A percentile compares a stretch with the other conserved stretches of the same genome.
These are phyloP conservation scores for Caenorhabditis imperialis DNA, from an alignment of 2,888 invertebrate species.

Conservation along the genomic window DNA sequence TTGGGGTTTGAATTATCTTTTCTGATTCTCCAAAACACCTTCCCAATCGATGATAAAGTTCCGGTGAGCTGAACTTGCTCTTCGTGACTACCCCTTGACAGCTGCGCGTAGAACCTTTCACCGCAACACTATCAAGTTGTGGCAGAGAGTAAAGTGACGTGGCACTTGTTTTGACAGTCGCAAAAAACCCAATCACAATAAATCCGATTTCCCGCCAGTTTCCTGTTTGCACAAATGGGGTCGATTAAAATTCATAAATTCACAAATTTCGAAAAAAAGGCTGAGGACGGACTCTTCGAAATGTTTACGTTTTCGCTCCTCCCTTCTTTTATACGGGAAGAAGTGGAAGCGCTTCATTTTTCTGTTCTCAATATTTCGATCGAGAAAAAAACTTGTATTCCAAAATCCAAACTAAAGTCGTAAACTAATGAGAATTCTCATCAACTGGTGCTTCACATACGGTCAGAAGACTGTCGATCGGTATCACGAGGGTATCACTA, in stretches of 20 bases:
- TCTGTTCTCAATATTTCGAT: not conserved
- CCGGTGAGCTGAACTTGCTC: too few relatives aligned
- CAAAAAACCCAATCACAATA: not conserved
- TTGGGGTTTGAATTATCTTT: too few relatives aligned
- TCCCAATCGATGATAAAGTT: too few relatives aligned
- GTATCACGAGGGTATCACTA: conserved; percentile 33
- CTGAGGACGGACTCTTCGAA: conserved; percentile 17
- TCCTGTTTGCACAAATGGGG: conserved; percentile 41
- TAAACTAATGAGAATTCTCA: conserved; percentile 10
- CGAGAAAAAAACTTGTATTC: too few relatives aligned
- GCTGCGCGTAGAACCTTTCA: conserved; percentile 38
- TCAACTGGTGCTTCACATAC: conserved; percentile 21
- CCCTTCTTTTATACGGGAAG: conserved; percentile 35
- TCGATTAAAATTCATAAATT: conserved; percentile 44
- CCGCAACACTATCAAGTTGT: conserved; percentile 36
- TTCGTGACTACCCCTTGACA: conserved; percentile 13
- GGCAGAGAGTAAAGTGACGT: conserved; percentile 29
- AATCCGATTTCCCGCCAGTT: conserved; percentile 14
- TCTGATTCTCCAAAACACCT: too few relatives aligned
- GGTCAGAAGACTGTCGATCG: conserved; percentile 15
- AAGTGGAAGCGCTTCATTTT: not conserved
- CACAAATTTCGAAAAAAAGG: not conserved
- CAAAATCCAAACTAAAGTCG: too few relatives aligned
- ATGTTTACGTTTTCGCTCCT: conserved; percentile 30
- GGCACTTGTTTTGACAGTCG: not conserved